phyloP scores from a whole-genome alignment of 2,113 vertebrate species.

The Petrocephalus microphthalmus region DNA sequence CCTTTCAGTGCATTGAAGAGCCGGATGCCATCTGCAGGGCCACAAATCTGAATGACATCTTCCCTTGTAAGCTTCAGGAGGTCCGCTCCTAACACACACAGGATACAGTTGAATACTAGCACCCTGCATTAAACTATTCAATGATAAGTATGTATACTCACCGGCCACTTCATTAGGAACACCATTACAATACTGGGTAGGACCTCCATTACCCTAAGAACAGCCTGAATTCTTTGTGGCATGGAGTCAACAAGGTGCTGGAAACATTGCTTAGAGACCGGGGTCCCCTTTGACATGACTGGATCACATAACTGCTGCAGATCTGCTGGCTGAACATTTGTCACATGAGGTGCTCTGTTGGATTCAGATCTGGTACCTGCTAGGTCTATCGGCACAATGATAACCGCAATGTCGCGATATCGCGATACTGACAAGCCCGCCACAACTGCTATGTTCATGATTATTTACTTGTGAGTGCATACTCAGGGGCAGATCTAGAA shows the following conservation, averaged over 20 bases:
- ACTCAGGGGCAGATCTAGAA: no score
- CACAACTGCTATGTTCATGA: not conserved
- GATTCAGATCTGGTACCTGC: not conserved
- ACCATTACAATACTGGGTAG: not conserved
- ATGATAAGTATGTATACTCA: not conserved
- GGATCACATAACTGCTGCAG: not conserved
- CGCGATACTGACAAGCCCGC: not conserved
- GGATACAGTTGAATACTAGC: not conserved
- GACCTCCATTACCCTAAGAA: not conserved
- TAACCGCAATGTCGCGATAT: not conserved
- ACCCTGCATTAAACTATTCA: not conserved
- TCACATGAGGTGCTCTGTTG: not conserved
- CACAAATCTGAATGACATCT: slow-evolving; percentile 98
- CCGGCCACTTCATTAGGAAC: not conserved
- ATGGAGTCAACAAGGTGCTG: not conserved
- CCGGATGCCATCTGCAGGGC: slow-evolving; percentile 90
- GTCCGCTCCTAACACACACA: slow-evolving; percentile 70
- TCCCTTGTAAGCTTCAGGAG: slow-evolving; percentile 91
- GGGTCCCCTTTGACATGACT: not conserved
- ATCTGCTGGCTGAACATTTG: not conserved
- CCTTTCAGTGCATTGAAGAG: slow-evolving; percentile 94
- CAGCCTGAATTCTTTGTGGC: not conserved
- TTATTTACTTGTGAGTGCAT: not conserved
- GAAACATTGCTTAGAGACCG: not conserved
- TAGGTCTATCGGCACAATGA: not conserved